Percentiles rank a stretch among this genome's conserved stretches.
These are phyloP conservation scores for Tragulus kanchil DNA, from an alignment of 2,113 vertebrate genomes.

Conservation along the genomic window DNA sequence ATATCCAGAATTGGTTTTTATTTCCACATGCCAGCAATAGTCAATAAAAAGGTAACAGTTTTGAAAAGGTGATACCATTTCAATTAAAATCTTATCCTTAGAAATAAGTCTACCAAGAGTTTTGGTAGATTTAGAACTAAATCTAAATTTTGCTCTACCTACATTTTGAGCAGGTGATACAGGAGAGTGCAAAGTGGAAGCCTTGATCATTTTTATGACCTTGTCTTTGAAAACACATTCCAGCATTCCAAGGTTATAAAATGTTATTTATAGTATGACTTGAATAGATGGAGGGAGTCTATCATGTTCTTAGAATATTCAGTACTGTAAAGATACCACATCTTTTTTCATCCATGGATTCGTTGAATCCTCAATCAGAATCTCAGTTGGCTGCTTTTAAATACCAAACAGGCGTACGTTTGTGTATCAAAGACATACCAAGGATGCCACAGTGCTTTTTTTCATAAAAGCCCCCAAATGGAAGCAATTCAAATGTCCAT, in stretches of 20 bases:
- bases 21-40: slow-evolving; percentile 9
- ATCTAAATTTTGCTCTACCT: too few species aligned
- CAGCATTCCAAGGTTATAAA: slow-evolving; percentile 4
- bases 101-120: background rate
- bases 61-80: background rate
- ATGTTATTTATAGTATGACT: slow-evolving; percentile 9
- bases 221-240: background rate
- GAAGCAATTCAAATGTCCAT: background rate
- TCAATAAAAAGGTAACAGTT: background rate
- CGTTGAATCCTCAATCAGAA: background rate
- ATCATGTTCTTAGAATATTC: slow-evolving; percentile 26
- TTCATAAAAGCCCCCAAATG: background rate
- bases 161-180: background rate
- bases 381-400: background rate
- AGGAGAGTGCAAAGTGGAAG: background rate
- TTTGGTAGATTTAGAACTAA: background rate
- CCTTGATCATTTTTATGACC: background rate
- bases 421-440: background rate
- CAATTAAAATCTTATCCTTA: slow-evolving; percentile 27
- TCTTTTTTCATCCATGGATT: slow-evolving; percentile 12
- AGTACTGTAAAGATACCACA: background rate
- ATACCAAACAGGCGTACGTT: background rate
- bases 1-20: background rate
- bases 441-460: background rate
- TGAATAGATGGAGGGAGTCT: slow-evolving; percentile 16